These are phyloP conservation scores for Oreochromis mossambicus DNA, from an alignment of 2,797 vertebrate species.

Conservation along the genomic window DNA sequence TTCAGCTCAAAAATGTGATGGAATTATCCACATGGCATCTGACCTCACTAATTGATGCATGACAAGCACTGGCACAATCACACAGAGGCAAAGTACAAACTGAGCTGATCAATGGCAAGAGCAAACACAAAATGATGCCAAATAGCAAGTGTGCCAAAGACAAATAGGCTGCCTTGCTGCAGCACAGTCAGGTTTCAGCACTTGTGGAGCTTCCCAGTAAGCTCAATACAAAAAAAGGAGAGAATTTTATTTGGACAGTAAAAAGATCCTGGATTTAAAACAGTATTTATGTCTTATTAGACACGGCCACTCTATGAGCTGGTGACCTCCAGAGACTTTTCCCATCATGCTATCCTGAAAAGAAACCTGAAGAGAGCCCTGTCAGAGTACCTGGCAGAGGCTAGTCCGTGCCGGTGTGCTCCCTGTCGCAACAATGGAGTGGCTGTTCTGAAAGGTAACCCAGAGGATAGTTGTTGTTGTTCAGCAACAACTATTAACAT, in stretches of 20 bases:
- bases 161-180: not conserved
- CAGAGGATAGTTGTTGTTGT: not conserved
- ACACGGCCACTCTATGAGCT: constrained; percentile 83
- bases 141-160: constrained; percentile 6
- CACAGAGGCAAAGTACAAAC: constrained; percentile 26
- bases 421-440: constrained; percentile 86
- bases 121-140: constrained; percentile 15
- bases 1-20: not conserved
- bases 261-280: not conserved
- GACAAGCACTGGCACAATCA: not conserved
- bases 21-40: not conserved
- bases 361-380: constrained; percentile 84
- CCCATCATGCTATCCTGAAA: constrained; percentile 69
- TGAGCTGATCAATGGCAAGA: not conserved
- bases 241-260: not conserved
- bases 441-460: constrained; percentile 83
- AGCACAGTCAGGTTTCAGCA: not conserved
- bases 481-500: not conserved
- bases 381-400: constrained; percentile 82
- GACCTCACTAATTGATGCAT: not conserved
- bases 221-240: not conserved
- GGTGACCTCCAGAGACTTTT: constrained; percentile 79
- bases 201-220: not conserved
- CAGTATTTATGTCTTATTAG: constrained; percentile 56
- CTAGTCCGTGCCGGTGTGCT: constrained; percentile 81